phyloP scores from a whole-genome alignment of 1,140 invertebrate genomes.

The Bradysia coprophila region DNA sequence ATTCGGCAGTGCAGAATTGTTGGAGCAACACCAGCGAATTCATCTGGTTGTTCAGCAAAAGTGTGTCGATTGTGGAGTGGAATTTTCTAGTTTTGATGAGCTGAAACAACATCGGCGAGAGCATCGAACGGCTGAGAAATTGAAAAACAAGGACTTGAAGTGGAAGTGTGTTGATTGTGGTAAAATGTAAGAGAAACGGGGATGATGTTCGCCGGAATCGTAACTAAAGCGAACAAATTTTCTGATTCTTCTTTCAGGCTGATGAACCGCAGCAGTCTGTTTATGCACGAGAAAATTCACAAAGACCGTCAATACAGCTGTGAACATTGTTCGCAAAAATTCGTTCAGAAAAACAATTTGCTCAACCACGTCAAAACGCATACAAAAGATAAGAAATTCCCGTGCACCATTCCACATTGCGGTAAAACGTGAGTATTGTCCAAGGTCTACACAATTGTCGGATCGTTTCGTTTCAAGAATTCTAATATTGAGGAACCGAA shows the following conservation, averaged over 20 bases:
- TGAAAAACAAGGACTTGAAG: slow-evolving; percentile 1
- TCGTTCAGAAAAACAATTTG: slow-evolving; percentile 30
- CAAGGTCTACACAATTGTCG: background rate
- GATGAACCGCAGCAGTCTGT: slow-evolving; percentile 26
- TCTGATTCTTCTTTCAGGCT: slow-evolving; percentile 17
- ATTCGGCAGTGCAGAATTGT: slow-evolving; percentile 2
- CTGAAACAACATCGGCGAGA: slow-evolving; percentile 20
- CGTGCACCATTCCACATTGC: slow-evolving; percentile 41
- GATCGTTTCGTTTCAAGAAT: background rate
- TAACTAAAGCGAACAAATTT: no score
- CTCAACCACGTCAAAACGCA: slow-evolving; percentile 31
- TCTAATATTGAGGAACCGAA: no score
- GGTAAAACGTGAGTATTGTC: slow-evolving; percentile 18
- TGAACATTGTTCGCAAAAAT: slow-evolving; percentile 29
- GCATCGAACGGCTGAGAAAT: slow-evolving; percentile 9
- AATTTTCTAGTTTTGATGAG: slow-evolving; percentile 14
- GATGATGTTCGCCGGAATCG: no score
- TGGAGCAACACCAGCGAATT: slow-evolving; percentile 1
- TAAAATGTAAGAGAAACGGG: slow-evolving; percentile 28
- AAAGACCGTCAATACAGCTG: slow-evolving; percentile 26
- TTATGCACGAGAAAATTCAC: slow-evolving; percentile 29
- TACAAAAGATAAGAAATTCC: slow-evolving; percentile 34
- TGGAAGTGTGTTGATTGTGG: slow-evolving; percentile 29
- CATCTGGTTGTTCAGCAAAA: slow-evolving; percentile 1
- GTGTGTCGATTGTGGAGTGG: slow-evolving; percentile 16